A percentile compares a stretch with the other conserved stretches of the same genome.
Conservation (phyloP, 2,113 vertebrate genomes). For the Festucalex cinctus region DNA sequence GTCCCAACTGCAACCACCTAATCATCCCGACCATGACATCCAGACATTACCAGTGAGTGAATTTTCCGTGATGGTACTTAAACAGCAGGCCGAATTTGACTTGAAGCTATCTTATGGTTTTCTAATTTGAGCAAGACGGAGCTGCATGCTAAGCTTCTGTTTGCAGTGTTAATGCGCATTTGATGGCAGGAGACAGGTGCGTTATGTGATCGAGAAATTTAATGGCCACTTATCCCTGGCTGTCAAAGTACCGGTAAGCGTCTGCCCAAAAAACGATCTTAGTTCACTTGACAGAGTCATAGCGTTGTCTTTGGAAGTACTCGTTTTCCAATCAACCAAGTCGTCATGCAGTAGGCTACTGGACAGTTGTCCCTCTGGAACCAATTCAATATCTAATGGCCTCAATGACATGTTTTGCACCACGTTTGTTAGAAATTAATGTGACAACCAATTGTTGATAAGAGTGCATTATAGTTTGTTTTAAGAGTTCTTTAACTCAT, state of each 20-base stretch:
- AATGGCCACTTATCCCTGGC: slow-evolving; percentile 67
- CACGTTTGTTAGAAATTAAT: neutral
- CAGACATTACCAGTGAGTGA: too few relatives aligned
- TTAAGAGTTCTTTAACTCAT: too few relatives aligned
- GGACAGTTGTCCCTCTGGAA: too few relatives aligned
- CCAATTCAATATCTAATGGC: neutral
- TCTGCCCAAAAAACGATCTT: slow-evolving; percentile 33
- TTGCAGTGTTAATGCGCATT: slow-evolving; percentile 55
- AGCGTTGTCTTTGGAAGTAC: slow-evolving; percentile 18
- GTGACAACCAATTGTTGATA: neutral
- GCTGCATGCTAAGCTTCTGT: slow-evolving; percentile 15
- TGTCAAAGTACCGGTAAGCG: slow-evolving; percentile 55
- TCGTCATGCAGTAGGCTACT: neutral
- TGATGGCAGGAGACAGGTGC: slow-evolving; percentile 66
- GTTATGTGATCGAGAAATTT: slow-evolving; percentile 72
- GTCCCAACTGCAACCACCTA: neutral
- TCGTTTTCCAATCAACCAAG: slow-evolving; percentile 22
- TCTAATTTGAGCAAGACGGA: slow-evolving; percentile 22
- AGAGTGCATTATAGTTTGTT: neutral
- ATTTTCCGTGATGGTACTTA: slow-evolving; percentile 4
- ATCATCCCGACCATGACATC: neutral
- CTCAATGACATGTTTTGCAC: neutral
- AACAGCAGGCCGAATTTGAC: slow-evolving; percentile 1
- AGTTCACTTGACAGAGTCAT: slow-evolving; percentile 19
- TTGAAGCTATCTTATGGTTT: slow-evolving; percentile 1